A percentile compares a stretch with the other conserved stretches of the same genome.
phyloP scores from a whole-genome alignment of 23 tunicate genomes.

The Trididemnum clinides region DNA sequence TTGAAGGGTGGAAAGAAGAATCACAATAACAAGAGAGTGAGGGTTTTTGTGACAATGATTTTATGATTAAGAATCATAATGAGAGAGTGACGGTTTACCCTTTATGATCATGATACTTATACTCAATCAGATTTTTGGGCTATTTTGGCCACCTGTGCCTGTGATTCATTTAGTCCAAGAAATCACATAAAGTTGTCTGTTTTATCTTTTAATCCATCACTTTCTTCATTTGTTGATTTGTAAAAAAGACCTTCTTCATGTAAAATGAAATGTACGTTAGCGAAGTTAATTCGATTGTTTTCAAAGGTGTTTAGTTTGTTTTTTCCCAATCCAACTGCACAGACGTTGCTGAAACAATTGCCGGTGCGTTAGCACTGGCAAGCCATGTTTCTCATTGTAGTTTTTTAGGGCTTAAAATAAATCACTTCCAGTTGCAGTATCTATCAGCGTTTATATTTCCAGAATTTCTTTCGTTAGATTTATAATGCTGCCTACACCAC shows the following conservation, averaged over 20 bases:
- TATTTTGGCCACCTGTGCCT: constrained; percentile 44
- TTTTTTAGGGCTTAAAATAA: constrained; percentile 42
- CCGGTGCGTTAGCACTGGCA: constrained; percentile 43
- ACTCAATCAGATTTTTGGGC: too few relatives aligned
- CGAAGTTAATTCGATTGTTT: constrained; percentile 30
- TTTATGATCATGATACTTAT: too few relatives aligned
- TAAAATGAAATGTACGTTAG: constrained; percentile 40
- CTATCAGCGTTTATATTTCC: constrained; percentile 48
- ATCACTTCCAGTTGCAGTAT: constrained; percentile 49
- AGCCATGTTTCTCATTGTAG: constrained; percentile 37
- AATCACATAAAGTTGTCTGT: constrained; percentile 50
- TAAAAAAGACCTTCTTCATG: constrained; percentile 51
- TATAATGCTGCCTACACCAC: constrained; percentile 50
- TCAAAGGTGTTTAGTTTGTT: constrained; percentile 41
- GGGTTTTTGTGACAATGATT: too few relatives aligned
- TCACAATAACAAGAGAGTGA: too few relatives aligned
- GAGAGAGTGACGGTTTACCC: too few relatives aligned
- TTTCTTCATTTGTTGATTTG: too few relatives aligned
- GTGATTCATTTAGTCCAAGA: constrained; percentile 48
- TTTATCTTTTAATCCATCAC: constrained; percentile 58
- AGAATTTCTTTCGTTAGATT: constrained; percentile 48
- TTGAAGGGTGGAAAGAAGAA: too few relatives aligned
- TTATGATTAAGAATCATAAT: too few relatives aligned
- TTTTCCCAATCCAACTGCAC: constrained; percentile 38
- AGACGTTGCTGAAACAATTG: constrained; percentile 20